phyloP scores from a whole-genome alignment of 2,797 vertebrate species.

The Hylomyscus alleni region DNA sequence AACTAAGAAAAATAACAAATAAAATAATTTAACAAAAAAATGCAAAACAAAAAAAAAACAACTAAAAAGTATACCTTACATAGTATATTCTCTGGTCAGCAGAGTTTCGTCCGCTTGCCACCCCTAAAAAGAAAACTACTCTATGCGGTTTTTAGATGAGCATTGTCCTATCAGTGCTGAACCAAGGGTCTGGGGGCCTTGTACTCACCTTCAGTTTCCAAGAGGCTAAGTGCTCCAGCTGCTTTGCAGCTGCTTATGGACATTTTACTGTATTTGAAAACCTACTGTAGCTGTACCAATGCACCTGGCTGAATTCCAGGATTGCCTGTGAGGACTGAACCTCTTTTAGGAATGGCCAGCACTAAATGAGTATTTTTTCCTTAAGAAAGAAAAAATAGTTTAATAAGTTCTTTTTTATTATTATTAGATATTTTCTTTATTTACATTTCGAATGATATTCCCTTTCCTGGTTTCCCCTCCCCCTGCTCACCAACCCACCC shows the following conservation, averaged over 20 bases:
- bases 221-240: background rate
- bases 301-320: background rate
- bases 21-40: background rate
- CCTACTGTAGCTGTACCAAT: background rate
- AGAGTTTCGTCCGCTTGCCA: background rate
- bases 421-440: too few relatives aligned
- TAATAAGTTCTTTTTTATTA: background rate
- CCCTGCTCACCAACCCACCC: too few relatives aligned
- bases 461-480: too few relatives aligned
- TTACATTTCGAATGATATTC: too few relatives aligned
- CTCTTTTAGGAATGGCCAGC: background rate
- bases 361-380: background rate
- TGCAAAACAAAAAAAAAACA: background rate
- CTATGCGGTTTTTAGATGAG: background rate
- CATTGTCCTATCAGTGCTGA: background rate
- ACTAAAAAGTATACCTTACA: conserved; percentile 15
- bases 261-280: conserved; percentile 28
- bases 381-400: background rate
- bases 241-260: background rate
- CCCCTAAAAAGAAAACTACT: background rate
- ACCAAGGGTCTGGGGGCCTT: background rate
- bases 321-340: background rate
- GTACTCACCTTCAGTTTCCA: background rate
- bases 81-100: background rate
- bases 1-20: background rate